Evolutionary conservation across 2,113 vertebrate genomes (phyloP), one percentile per base, ranked within the genome.

Genomic region (Drymodes brunneopygia): DNA sequence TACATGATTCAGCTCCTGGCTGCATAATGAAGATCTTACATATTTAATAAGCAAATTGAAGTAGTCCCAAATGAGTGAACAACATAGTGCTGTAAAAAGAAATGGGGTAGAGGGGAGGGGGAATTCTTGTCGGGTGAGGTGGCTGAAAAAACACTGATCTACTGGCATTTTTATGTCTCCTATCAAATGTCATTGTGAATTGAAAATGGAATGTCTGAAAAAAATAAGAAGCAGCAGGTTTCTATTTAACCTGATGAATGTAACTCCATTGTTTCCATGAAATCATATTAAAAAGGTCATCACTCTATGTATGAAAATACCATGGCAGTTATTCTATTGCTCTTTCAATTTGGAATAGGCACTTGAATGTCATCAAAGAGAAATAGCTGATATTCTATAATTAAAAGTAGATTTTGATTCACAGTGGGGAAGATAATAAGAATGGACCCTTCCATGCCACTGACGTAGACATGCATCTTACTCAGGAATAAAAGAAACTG

Each of bases 31-130:
- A 96, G 71, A 94, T 95, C 73, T 64, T 97, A 94, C 95, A 98
- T 98, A 98, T 98, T 98, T 98, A 98, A 98, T 97, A 97, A 96
- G 72, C 45, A 66, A 97, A 92, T 72, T 88, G 96, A 97, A 97
- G 94, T 90, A 95, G 96, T 95, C 54, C 75, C 91, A 96, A 96
- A 79, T 92, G 93, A 95, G 58, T 67, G 93, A 97, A 96, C 67
- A 97, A 92, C 87, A 92, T 24, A 92, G 15, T 12, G 40, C 64
- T 85, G 91, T 65, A 78, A 82, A 75, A 94, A 85, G 70, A 84
- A 93, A 88, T 35, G 42, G 42, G 16, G 11, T 0, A 5, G 54
- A 33, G 33, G 27, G 40, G 75, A 33, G 16, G 10, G 22, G n/a
- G 58, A 86, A 75, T 50, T 44, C 54, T 89, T 95, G 79, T 88